Evolutionary conservation across 2,888 invertebrate genomes (phyloP).

Genomic region (Pachycephus smyrnensis): DNA sequence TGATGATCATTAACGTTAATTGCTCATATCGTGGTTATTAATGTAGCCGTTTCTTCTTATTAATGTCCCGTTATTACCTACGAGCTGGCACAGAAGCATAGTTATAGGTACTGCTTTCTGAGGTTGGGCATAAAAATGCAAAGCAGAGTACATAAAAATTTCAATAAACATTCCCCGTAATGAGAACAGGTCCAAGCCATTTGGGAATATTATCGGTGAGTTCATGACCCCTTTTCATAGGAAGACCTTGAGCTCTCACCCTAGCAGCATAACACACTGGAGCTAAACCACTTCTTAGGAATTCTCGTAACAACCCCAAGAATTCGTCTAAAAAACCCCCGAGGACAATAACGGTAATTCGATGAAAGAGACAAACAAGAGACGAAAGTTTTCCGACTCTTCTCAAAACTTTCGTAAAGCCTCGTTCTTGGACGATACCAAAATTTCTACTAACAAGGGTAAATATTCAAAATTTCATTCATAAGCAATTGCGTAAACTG

Average conservation of each 20-base stretch:
- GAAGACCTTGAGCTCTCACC: not conserved
- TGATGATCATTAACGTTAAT: not conserved
- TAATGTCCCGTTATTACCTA: not conserved
- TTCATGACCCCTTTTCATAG: slow-evolving; percentile 1
- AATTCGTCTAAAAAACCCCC: too few species aligned
- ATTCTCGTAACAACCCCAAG: too few species aligned
- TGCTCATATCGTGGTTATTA: not conserved
- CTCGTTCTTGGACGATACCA: too few species aligned
- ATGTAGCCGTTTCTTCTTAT: not conserved
- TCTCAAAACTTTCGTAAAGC: too few species aligned
- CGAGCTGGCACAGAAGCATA: slow-evolving; percentile 14
- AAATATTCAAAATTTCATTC: too few species aligned
- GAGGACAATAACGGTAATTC: too few species aligned
- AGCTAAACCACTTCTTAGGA: not conserved
- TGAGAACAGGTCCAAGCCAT: slow-evolving; percentile 13
- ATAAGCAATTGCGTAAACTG: too few species aligned
- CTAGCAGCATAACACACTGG: not conserved
- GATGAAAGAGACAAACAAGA: too few species aligned
- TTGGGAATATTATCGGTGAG: slow-evolving; percentile 14
- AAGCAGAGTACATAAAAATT: slow-evolving; percentile 41
- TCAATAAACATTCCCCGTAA: slow-evolving; percentile 36
- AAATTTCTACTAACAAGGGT: too few species aligned
- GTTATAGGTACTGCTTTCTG: not conserved
- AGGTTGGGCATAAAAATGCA: slow-evolving; percentile 38
- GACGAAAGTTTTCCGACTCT: too few species aligned